Conservation (phyloP, 2,888 invertebrate genomes). For the Anoplius nigerrimus region DNA sequence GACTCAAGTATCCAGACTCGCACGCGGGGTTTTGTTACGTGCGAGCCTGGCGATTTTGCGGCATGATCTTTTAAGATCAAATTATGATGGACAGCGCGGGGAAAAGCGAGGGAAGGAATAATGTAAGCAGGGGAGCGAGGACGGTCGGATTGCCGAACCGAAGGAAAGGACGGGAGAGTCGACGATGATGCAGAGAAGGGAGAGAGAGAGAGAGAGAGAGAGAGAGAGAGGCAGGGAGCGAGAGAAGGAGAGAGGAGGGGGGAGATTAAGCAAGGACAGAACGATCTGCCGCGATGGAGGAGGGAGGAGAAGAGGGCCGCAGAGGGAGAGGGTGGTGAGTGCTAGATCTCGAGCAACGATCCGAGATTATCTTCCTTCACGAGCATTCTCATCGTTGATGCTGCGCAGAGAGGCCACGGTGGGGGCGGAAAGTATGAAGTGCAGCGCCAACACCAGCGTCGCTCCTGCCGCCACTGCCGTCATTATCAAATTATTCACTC, state of each 20-base stretch:
- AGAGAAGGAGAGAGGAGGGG: constrained; percentile 8
- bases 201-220: not conserved
- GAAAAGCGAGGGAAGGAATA: not conserved
- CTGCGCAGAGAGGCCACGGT: constrained; percentile 32
- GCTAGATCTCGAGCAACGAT: constrained; percentile 66
- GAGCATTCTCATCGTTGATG: constrained; percentile 50
- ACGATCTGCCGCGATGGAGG: constrained; percentile 62
- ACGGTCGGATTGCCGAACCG: constrained; percentile 15
- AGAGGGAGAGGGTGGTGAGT: constrained; percentile 33
- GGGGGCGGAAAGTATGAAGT: constrained; percentile 51
- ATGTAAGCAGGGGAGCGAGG: constrained; percentile 5
- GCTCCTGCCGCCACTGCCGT: constrained; percentile 56
- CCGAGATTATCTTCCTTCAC: constrained; percentile 61
- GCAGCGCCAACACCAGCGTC: constrained; percentile 33
- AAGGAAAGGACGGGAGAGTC: constrained; percentile 19
- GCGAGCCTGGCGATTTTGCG: constrained; percentile 54
- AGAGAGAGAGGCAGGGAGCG: no score
- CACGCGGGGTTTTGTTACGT: constrained; percentile 54
- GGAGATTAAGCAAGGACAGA: constrained; percentile 42
- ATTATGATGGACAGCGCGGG: constrained; percentile 5
- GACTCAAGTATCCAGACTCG: constrained; percentile 48
- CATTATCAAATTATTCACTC: constrained; percentile 75
- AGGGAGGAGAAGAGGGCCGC: constrained; percentile 15
- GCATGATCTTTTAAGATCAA: constrained; percentile 58
- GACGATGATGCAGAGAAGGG: constrained; percentile 20